Evolutionary conservation across 2,797 vertebrate genomes (phyloP).

Genomic region (Megalops cyprinoides): DNA sequence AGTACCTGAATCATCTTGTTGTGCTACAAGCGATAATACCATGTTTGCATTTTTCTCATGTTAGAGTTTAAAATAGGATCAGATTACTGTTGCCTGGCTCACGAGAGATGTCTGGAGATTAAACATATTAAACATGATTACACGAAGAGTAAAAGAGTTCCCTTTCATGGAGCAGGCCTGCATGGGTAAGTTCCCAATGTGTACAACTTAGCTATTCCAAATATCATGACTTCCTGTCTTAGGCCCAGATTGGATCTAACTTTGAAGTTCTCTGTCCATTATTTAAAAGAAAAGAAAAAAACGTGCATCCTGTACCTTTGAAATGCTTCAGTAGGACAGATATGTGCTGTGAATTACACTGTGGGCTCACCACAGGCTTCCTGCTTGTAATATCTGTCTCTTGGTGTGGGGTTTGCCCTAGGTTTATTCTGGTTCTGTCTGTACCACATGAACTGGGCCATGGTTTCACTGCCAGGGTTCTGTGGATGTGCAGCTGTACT

Average conservation of each 20-base stretch:
- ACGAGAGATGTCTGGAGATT: not conserved
- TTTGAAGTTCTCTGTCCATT: no score
- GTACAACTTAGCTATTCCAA: not conserved
- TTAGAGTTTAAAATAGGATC: not conserved
- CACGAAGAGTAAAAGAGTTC: not conserved
- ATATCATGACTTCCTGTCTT: no score
- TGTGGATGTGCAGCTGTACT: no score
- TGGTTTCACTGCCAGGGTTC: no score
- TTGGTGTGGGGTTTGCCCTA: no score
- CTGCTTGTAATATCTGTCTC: no score
- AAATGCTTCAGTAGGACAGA: not conserved
- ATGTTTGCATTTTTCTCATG: not conserved
- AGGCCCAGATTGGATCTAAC: no score
- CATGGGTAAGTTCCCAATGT: not conserved
- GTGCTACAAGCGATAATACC: not conserved
- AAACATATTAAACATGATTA: not conserved
- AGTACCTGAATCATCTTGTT: not conserved
- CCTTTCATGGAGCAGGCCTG: not conserved
- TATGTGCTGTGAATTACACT: not conserved
- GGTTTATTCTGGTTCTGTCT: no score
- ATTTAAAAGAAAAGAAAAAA: no score
- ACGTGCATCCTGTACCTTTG: not conserved
- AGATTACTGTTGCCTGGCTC: not conserved
- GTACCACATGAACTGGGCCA: no score
- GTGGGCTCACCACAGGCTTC: no score